Evolutionary conservation across 2,113 vertebrate species (phyloP).

Genomic region (Lampris incognitus): DNA sequence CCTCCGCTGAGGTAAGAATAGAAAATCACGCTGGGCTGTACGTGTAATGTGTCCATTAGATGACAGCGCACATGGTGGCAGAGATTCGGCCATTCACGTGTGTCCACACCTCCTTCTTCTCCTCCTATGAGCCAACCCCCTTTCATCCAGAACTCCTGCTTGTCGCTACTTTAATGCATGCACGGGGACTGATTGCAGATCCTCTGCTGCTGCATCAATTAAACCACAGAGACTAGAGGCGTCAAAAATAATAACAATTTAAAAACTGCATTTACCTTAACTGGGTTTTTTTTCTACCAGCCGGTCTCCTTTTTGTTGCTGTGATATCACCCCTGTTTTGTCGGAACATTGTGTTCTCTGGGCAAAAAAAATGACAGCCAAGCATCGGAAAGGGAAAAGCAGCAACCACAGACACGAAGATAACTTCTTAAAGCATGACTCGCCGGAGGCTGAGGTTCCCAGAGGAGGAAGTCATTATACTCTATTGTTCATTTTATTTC

Average conservation of each 20-base stretch:
- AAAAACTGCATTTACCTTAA: too few species aligned
- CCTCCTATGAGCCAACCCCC: conserved; percentile 40
- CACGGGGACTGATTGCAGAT: conserved; percentile 15
- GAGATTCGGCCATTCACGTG: conserved; percentile 47
- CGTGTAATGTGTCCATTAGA: conserved; percentile 54
- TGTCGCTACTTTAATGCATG: conserved; percentile 30
- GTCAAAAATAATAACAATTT: background rate
- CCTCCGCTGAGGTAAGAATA: conserved; percentile 42
- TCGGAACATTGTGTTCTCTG: conserved; percentile 68
- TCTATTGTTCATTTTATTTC: conserved; percentile 53
- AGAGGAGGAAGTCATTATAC: conserved; percentile 46
- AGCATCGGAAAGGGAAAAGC: conserved; percentile 78
- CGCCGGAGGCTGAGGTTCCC: conserved; percentile 58
- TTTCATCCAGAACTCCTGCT: conserved; percentile 24
- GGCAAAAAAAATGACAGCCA: conserved; percentile 77
- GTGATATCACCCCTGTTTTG: conserved; percentile 23
- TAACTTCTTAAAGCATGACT: conserved; percentile 71
- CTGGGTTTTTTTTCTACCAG: too few species aligned
- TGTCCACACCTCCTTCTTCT: conserved; percentile 62
- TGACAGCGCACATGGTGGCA: conserved; percentile 58
- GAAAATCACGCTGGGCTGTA: conserved; percentile 22
- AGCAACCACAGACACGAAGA: conserved; percentile 76
- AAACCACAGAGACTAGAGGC: conserved; percentile 2
- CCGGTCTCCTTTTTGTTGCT: too few species aligned
- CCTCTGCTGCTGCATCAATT: conserved; percentile 1